Evolutionary conservation across 2,797 vertebrate species (phyloP).

Genomic region (Lithobates sylvaticus): DNA sequence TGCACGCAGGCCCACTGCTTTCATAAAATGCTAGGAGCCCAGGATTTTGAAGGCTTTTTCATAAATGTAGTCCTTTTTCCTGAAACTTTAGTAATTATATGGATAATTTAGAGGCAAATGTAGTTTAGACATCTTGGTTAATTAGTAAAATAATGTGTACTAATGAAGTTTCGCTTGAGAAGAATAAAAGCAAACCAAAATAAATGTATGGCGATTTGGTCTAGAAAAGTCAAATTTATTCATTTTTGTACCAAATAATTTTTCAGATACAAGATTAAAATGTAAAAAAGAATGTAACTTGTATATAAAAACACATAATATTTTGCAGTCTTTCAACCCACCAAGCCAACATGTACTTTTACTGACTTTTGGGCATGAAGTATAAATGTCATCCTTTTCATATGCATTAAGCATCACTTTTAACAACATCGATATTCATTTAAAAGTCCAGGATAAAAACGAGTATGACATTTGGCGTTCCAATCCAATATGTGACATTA

Average conservation of each 20-base stretch:
- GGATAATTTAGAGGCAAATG: too few relatives aligned
- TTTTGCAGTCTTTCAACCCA: not conserved
- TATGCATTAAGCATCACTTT: conserved; percentile 2
- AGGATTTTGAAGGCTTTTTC: too few relatives aligned
- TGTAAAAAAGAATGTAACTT: not conserved
- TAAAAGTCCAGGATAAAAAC: not conserved
- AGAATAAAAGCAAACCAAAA: too few relatives aligned
- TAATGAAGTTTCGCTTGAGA: too few relatives aligned
- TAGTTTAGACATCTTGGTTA: too few relatives aligned
- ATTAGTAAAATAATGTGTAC: too few relatives aligned
- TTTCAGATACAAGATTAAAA: not conserved
- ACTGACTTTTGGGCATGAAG: conserved; percentile 1
- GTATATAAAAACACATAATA: not conserved
- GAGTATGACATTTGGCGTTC: conserved; percentile 25
- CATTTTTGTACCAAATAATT: not conserved
- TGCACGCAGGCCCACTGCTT: too few relatives aligned
- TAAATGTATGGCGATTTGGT: too few relatives aligned
- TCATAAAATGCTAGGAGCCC: too few relatives aligned
- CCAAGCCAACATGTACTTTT: conserved; percentile 17
- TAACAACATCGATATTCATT: conserved; percentile 33
- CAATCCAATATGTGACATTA: conserved; percentile 24
- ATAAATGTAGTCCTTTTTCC: too few relatives aligned
- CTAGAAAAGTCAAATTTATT: not conserved
- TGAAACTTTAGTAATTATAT: too few relatives aligned
- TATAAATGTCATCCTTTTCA: conserved; percentile 31